Evolutionary conservation across 2,888 invertebrate genomes (phyloP).

Genomic region (Pycnomerus fuliginosus): DNA sequence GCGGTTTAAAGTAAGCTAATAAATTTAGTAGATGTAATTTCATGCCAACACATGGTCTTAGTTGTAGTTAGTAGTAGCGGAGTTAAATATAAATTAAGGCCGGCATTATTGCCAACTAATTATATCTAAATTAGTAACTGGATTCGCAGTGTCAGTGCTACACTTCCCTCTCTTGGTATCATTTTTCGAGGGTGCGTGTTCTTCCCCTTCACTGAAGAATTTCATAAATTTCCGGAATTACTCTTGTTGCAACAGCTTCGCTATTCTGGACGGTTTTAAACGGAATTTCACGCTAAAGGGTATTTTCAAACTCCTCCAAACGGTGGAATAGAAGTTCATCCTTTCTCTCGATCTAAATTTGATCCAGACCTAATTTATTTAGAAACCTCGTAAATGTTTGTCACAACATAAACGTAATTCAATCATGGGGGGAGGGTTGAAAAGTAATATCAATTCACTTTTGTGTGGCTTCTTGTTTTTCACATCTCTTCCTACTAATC

Average conservation of each 20-base stretch:
- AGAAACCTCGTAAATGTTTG: constrained; percentile 15
- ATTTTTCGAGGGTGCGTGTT: constrained; percentile 13
- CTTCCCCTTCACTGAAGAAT: constrained; percentile 20
- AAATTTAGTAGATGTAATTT: constrained; percentile 34
- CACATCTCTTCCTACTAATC: no score
- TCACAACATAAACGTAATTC: constrained; percentile 20
- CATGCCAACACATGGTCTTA: constrained; percentile 31
- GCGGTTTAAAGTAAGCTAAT: no score
- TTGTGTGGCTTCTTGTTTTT: constrained; percentile 18
- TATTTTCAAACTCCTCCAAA: no score
- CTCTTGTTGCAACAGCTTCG: constrained; percentile 7
- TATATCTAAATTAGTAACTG: constrained; percentile 36
- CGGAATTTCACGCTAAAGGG: no score
- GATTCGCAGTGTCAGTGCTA: constrained; percentile 11
- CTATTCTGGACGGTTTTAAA: neutral
- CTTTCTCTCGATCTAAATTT: neutral
- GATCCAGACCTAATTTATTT: constrained; percentile 15
- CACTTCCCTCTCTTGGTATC: constrained; percentile 9
- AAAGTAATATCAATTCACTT: constrained; percentile 22
- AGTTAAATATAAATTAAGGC: constrained; percentile 37
- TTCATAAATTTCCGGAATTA: constrained; percentile 25
- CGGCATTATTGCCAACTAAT: constrained; percentile 39
- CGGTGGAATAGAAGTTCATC: neutral
- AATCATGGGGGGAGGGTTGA: constrained; percentile 18
- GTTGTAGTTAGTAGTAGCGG: no score